Evolutionary conservation across 2,888 invertebrate species (phyloP).

Genomic region (Brachyopa scutellaris): DNA sequence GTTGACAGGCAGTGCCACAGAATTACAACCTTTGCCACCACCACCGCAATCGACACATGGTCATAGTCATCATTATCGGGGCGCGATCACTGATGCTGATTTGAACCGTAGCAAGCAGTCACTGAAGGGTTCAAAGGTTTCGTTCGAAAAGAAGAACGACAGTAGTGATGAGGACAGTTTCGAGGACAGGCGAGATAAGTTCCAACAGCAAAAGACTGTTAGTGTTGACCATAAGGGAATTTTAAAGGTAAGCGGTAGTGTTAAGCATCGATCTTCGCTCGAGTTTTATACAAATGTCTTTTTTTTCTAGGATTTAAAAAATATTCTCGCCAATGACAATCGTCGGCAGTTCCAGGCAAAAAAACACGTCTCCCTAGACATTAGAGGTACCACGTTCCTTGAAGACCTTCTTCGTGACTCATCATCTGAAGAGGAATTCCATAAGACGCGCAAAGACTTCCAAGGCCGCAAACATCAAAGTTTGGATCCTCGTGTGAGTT

Average conservation of each 20-base stretch:
- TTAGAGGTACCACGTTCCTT: slow-evolving; percentile 80
- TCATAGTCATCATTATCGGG: slow-evolving; percentile 79
- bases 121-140: slow-evolving; percentile 81
- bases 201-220: slow-evolving; percentile 81
- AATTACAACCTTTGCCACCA: slow-evolving; percentile 78
- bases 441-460: slow-evolving; percentile 80
- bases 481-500: slow-evolving; percentile 81
- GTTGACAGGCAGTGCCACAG: slow-evolving; percentile 75
- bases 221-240: slow-evolving; percentile 82
- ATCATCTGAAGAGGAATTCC: slow-evolving; percentile 81
- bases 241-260: slow-evolving; percentile 76
- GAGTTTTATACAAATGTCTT: too few species aligned
- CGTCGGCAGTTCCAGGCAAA: slow-evolving; percentile 81
- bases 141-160: slow-evolving; percentile 79
- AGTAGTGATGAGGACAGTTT: slow-evolving; percentile 82
- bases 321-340: slow-evolving; percentile 80
- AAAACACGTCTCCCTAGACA: slow-evolving; percentile 81
- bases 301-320: slow-evolving; percentile 77
- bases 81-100: slow-evolving; percentile 77
- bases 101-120: slow-evolving; percentile 80
- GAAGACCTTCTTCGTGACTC: slow-evolving; percentile 81
- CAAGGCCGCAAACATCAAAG: slow-evolving; percentile 82
- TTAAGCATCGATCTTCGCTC: too few species aligned
- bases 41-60: slow-evolving; percentile 78
- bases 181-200: slow-evolving; percentile 80